Base-by-base conservation (phyloP, 2,113 vertebrate genomes). In the Barbus barbus region DNA sequence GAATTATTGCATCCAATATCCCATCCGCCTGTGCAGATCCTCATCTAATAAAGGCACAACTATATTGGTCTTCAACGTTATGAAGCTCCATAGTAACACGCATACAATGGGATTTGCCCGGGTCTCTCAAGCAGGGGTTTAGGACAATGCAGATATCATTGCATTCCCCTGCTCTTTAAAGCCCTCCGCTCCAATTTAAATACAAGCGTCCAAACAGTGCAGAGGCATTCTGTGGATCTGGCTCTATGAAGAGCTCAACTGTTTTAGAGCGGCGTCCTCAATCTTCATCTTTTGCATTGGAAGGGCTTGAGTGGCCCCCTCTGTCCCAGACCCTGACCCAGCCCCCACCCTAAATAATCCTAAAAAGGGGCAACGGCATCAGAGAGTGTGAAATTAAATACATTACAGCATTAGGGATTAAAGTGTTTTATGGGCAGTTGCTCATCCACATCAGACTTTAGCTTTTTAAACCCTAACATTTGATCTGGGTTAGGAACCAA, bases 361-460 rank as follows among this genome's bases (percentile, higher is more conserved):
- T 90, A 92, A 93, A 86, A 92, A 94, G 93, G 93, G 94, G 94
- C 95, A 96, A 95, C 94, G 91, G 93, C 92, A 94, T 95, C 96
- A 96, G 94, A 94, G 95, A 95, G 95, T 96, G 97, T 96, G 96
- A 98, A 97, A 98, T 97, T 95, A 97, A 98, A 98, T 96, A 97
- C 96, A 96, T 97, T 95, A 95, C 94, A 95, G 95, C 94, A 95
- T 92, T 94, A 94, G 93, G 93, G 94, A 95, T 96, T 96, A 96
- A 96, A 95, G 95, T 88, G 88, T 96, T 98, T 96, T 95, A 95
- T 95, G 96, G 95, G 95, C 96, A 97, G 95, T 97, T 96, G 95
- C 96, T 97, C 96, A 97, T 96, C 95, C 96, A 96, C 95, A 96
- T 96, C 96, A 96, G 95, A 97, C 94, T 95, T 96, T 93, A 92